Percentiles rank a stretch among this genome's conserved stretches.
Evolutionary conservation across 2,113 vertebrate genomes (phyloP).

Genomic region (mouse (Mus musculus)): GRCm39 chr4:155230001-155230500

Average conservation of each 20-base stretch:
- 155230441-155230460: neutral
- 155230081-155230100: accelerated
- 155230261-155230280: no score
- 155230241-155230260: neutral
- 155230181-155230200: neutral
- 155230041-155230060: accelerated
- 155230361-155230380: neutral
- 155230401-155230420: neutral
- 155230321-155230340: neutral
- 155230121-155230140: neutral
- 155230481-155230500: neutral
- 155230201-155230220: neutral
- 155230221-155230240: neutral
- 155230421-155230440: neutral
- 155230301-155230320: neutral
- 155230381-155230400: neutral
- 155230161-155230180: neutral
- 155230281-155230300: neutral
- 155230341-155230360: neutral
- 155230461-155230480: neutral
- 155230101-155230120: neutral
- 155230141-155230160: neutral
- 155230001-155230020: neutral
- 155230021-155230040: neutral
- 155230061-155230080: neutral